Evolutionary conservation across 2,888 invertebrate genomes (phyloP), one percentile per base, ranked within the genome.

Genomic region (Mamestra brassicae): DNA sequence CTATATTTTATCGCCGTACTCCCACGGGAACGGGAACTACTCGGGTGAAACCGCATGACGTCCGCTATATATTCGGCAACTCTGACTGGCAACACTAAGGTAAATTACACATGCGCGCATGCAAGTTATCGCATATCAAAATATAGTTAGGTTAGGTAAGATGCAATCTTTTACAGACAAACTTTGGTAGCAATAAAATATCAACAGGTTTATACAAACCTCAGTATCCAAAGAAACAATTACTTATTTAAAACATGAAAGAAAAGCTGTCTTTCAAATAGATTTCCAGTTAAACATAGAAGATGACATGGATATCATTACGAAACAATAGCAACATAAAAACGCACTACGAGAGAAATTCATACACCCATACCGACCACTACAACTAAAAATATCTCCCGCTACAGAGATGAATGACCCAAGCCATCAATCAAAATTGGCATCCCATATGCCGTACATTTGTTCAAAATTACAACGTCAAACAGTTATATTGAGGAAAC

Each of bases 401-500:
- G 45, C 26, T 60, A 47, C 26, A 34, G 52, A 76, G 61, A 78
- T 86, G 85, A 85, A 88, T 73, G 77, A 76, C 71, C 67, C 64
- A 66, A 66, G 55, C 68, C 74, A 84, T 76, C 67, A 74, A 68
- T 86, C 88, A 88, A 80, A 84, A 84, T 86, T 78, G 76, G 67
- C 82, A 83, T 83, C 62, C 67, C 84, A 84, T 79, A 75, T 70
- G 88, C 68, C 67, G 61, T 84, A 76, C 81, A 80, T 88, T 86
- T 50, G 72, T 78, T 69, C 82, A 67, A 88, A 90, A 89, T 89
- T 90, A 92, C 91, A 92, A 92, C 94, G 93, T 92, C 93, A 92
- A 93, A 92, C 91, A 91, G 92, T 95, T 95, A 94, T 94, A 94
- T 95, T 92, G 93, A 95, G 95, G 95, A 95, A 96, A 94, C 95